Percentiles rank a stretch among this genome's conserved stretches.
Evolutionary conservation across 2,113 vertebrate species (phyloP).

Genomic region (Cichladusa arquata): DNA sequence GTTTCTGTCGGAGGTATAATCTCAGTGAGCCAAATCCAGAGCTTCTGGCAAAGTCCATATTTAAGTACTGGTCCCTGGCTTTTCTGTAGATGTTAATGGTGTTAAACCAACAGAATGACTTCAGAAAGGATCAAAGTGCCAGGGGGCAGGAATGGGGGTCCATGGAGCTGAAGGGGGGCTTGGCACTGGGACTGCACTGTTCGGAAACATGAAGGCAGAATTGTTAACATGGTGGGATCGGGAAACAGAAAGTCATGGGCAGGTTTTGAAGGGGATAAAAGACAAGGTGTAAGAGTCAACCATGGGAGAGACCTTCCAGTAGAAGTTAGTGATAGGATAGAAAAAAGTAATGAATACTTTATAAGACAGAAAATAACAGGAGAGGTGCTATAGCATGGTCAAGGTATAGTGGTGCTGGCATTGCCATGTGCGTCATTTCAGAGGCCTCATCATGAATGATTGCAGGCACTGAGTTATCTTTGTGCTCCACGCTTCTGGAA

Average conservation of each 20-base stretch:
- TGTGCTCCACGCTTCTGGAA: not conserved
- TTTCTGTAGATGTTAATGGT: not conserved
- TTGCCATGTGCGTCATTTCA: not conserved
- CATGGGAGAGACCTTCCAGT: not conserved
- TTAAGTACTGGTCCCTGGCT: not conserved
- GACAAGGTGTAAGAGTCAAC: not conserved
- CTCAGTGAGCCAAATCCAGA: not conserved
- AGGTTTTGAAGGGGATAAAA: not conserved
- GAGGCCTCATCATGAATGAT: not conserved
- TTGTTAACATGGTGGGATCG: not conserved
- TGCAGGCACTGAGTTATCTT: not conserved
- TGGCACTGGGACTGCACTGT: rapidly evolving
- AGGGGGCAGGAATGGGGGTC: not conserved
- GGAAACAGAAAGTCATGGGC: not conserved
- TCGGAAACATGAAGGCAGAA: not conserved
- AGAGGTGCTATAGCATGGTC: not conserved
- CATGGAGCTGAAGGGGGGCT: not conserved
- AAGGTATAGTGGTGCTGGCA: not conserved
- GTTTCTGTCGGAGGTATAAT: not conserved
- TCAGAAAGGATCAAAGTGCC: not conserved
- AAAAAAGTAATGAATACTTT: not conserved
- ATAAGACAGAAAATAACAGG: not conserved
- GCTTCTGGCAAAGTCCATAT: not conserved
- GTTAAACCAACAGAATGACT: not conserved
- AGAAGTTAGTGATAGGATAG: not conserved